These are phyloP conservation scores for Allobates femoralis DNA, from an alignment of 2,797 vertebrate species.

Conservation along the genomic window DNA sequence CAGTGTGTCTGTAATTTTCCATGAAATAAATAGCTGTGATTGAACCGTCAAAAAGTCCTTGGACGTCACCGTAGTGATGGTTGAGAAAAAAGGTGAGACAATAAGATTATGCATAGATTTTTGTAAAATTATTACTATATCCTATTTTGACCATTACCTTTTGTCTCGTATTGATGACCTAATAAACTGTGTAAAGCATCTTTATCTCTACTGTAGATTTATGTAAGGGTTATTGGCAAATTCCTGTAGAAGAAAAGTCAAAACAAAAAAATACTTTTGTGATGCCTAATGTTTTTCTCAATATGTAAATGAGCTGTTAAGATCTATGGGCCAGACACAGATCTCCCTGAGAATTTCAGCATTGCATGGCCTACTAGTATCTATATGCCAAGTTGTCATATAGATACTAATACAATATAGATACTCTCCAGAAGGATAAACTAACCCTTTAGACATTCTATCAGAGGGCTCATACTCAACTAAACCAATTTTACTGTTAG, in stretches of 20 bases:
- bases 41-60: not conserved
- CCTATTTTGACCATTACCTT: not conserved
- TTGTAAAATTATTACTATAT: not conserved
- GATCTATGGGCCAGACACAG: too few species aligned
- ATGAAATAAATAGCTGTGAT: not conserved
- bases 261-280: not conserved
- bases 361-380: too few species aligned
- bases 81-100: conserved; percentile 6
- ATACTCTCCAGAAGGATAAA: too few species aligned
- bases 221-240: not conserved
- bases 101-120: not conserved
- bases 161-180: not conserved
- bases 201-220: not conserved
- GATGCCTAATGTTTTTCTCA: not conserved
- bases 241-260: not conserved
- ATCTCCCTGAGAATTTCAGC: too few species aligned
- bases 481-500: too few species aligned
- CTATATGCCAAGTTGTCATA: too few species aligned
- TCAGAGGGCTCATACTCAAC: too few species aligned
- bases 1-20: not conserved
- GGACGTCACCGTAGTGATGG: not conserved
- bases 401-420: too few species aligned
- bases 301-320: too few species aligned
- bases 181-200: not conserved
- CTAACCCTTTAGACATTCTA: too few species aligned